Percentiles rank a stretch among this genome's conserved stretches.
Conservation (phyloP, 2,797 vertebrate genomes). For the Spea hammondii region DNA sequence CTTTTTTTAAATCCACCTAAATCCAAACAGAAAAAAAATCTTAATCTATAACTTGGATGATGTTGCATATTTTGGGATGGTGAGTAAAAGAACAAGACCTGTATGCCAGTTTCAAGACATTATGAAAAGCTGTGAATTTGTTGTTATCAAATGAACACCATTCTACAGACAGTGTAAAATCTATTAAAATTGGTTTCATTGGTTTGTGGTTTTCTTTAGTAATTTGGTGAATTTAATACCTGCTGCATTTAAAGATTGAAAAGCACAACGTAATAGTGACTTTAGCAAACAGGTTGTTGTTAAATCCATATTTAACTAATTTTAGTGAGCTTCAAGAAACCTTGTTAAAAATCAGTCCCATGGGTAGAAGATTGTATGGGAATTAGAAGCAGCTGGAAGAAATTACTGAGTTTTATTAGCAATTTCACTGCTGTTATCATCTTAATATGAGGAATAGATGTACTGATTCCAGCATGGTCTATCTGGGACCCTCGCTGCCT, state of each 20-base stretch:
- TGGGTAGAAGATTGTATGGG: conserved; percentile 48
- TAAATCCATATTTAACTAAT: conserved; percentile 43
- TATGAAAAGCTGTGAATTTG: background rate
- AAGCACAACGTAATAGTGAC: conserved; percentile 11
- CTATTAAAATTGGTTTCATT: background rate
- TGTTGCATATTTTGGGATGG: too few species aligned
- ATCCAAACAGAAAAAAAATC: too few species aligned
- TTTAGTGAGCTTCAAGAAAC: conserved; percentile 39
- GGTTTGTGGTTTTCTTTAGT: conserved; percentile 5
- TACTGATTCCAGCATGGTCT: conserved; percentile 42
- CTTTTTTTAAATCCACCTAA: too few species aligned
- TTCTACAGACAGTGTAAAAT: background rate
- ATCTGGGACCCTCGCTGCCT: conserved; percentile 48
- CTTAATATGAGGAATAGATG: conserved; percentile 44
- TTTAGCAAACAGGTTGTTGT: conserved; percentile 28
- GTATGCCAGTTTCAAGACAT: too few species aligned
- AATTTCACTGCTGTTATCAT: conserved; percentile 51
- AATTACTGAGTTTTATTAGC: conserved; percentile 51
- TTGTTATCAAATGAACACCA: background rate
- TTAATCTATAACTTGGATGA: too few species aligned
- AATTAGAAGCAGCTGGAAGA: conserved; percentile 52
- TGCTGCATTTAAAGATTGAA: conserved; percentile 14
- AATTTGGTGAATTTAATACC: conserved; percentile 26
- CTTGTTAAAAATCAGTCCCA: conserved; percentile 48
- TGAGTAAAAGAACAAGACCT: too few species aligned